A percentile compares a stretch with the other conserved stretches of the same genome.
These are phyloP conservation scores for Synergus umbraculus DNA, from an alignment of 2,888 invertebrate species.

Conservation along the genomic window DNA sequence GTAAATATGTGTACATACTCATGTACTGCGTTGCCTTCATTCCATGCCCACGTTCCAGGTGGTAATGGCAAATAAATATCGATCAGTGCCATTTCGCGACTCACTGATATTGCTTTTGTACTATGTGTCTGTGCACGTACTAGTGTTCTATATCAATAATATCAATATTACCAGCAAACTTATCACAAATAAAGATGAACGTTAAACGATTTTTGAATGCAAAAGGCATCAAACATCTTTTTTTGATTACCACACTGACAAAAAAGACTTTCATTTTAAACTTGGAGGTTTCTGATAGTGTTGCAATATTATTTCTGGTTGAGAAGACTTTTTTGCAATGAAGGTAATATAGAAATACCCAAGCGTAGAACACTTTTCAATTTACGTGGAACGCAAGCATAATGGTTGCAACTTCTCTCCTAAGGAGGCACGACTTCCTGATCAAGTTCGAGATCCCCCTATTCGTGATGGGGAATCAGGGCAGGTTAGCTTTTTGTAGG, in stretches of 20 bases:
- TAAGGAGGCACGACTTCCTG: slow-evolving; percentile 30
- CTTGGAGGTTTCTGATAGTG: too few species aligned
- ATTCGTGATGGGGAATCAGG: slow-evolving; percentile 28
- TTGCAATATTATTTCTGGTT: too few species aligned
- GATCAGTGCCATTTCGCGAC: slow-evolving; percentile 24
- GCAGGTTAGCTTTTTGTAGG: slow-evolving; percentile 32
- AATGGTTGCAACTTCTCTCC: slow-evolving; percentile 25
- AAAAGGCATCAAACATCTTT: slow-evolving; percentile 7
- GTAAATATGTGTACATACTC: slow-evolving; percentile 20
- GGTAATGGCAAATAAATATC: slow-evolving; percentile 32
- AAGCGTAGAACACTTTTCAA: slow-evolving; percentile 5
- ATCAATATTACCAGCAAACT: slow-evolving; percentile 12
- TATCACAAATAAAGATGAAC: slow-evolving; percentile 2
- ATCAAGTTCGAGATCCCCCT: slow-evolving; percentile 28
- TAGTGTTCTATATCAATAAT: background rate
- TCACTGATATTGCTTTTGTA: background rate
- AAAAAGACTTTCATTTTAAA: background rate
- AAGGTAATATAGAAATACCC: too few species aligned
- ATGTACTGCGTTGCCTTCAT: slow-evolving; percentile 9
- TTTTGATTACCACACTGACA: background rate
- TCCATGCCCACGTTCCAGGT: slow-evolving; percentile 18
- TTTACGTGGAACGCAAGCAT: slow-evolving; percentile 20
- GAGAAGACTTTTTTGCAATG: too few species aligned
- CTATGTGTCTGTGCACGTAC: background rate
- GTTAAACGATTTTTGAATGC: slow-evolving; percentile 18